Evolutionary conservation across 1,140 invertebrate species (phyloP).

Genomic region (Zaprionus vittiger): DNA sequence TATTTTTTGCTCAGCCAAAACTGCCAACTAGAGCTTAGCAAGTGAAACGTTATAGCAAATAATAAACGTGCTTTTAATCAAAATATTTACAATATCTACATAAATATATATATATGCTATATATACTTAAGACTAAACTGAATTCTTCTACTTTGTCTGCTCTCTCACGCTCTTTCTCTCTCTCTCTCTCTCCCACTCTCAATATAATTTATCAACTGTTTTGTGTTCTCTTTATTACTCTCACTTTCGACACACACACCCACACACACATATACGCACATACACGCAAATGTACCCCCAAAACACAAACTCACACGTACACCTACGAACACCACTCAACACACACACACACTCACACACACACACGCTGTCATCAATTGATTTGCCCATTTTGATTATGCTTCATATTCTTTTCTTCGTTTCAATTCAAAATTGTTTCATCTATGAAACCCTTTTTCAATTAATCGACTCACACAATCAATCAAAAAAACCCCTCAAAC

Average conservation of each 20-base stretch:
- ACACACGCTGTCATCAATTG: slow-evolving; percentile 26
- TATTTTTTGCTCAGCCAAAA: slow-evolving; percentile 29
- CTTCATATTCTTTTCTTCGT: slow-evolving; percentile 38
- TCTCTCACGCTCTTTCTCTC: slow-evolving; percentile 69
- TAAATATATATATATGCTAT: not conserved
- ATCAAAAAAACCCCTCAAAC: slow-evolving; percentile 22
- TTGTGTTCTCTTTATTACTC: slow-evolving; percentile 28
- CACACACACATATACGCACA: slow-evolving; percentile 13
- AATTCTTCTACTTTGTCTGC: slow-evolving; percentile 78
- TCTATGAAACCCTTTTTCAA: slow-evolving; percentile 39
- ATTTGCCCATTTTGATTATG: slow-evolving; percentile 28
- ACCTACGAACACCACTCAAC: too few species aligned
- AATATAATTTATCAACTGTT: slow-evolving; percentile 25
- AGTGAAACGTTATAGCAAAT: slow-evolving; percentile 4
- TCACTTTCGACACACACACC: slow-evolving; percentile 18
- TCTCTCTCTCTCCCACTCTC: slow-evolving; percentile 50
- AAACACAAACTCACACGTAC: not conserved
- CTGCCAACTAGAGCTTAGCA: slow-evolving; percentile 18
- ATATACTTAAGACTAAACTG: slow-evolving; percentile 28
- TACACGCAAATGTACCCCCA: not conserved
- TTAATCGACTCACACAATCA: slow-evolving; percentile 28
- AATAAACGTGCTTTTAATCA: slow-evolving; percentile 39
- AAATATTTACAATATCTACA: slow-evolving; percentile 28
- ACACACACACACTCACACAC: slow-evolving; percentile 32
- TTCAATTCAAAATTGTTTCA: slow-evolving; percentile 36